phyloP scores from a whole-genome alignment of 2,888 invertebrate genomes.

The Chirona hameri region DNA sequence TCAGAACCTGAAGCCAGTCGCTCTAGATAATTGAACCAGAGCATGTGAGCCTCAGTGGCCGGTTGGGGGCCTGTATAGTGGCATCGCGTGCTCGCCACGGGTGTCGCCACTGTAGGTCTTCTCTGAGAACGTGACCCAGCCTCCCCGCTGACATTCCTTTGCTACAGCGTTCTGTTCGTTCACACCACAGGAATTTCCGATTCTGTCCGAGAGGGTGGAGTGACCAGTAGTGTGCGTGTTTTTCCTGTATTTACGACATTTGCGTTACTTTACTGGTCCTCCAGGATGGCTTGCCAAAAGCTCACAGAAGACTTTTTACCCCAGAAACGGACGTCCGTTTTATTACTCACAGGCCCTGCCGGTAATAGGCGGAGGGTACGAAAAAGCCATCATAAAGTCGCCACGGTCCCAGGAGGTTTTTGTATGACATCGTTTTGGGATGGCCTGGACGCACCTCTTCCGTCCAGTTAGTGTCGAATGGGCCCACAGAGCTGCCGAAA shows the following conservation, averaged over 20 bases:
- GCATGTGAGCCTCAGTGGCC: too few relatives aligned
- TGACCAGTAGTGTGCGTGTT: neutral
- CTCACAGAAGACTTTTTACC: neutral
- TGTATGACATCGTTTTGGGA: neutral
- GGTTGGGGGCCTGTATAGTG: too few relatives aligned
- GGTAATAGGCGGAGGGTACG: neutral
- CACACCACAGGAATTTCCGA: too few relatives aligned
- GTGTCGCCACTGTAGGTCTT: too few relatives aligned
- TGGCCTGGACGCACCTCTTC: neutral
- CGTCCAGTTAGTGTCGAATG: neutral
- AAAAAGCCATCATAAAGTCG: conserved; percentile 13
- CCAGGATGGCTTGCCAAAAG: conserved; percentile 5
- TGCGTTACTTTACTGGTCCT: neutral
- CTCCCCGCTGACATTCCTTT: too few relatives aligned
- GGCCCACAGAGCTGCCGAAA: neutral
- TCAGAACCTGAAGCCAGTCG: too few relatives aligned
- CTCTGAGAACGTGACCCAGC: too few relatives aligned
- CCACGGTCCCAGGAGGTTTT: neutral
- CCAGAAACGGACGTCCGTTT: conserved; percentile 6
- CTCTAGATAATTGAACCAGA: too few relatives aligned
- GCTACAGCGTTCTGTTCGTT: too few relatives aligned
- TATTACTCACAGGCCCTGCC: neutral
- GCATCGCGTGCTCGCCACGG: too few relatives aligned
- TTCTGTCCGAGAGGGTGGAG: neutral
- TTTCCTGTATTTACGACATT: conserved; percentile 1